These are phyloP conservation scores for Parasteatoda lunata DNA, from an alignment of 2,888 invertebrate species.

Conservation along the genomic window DNA sequence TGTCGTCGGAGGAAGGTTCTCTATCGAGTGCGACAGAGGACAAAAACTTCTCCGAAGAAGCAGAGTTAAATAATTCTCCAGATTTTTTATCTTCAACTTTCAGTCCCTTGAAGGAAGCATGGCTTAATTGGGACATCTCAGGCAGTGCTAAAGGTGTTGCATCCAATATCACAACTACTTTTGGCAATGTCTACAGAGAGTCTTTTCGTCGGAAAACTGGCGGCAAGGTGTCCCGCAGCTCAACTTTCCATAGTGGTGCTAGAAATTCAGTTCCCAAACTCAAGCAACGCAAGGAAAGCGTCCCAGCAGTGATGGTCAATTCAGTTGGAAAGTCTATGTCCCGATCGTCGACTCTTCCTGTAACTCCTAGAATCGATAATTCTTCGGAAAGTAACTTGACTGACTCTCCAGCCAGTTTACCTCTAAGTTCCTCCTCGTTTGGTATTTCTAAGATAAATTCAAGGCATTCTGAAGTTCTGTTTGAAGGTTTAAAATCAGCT, in stretches of 20 bases:
- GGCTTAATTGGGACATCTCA: conserved; percentile 69
- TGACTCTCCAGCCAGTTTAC: conserved; percentile 31
- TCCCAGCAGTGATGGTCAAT: background rate
- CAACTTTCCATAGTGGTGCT: conserved; percentile 70
- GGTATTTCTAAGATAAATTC: conserved; percentile 63
- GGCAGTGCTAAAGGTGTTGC: conserved; percentile 59
- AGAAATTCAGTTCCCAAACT: conserved; percentile 46
- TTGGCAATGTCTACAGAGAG: conserved; percentile 65
- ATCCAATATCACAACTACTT: conserved; percentile 69
- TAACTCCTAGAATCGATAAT: conserved; percentile 22
- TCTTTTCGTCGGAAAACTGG: conserved; percentile 57
- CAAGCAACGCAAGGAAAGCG: conserved; percentile 47
- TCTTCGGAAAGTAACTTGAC: conserved; percentile 18
- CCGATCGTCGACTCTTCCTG: conserved; percentile 69
- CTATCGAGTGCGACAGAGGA: conserved; percentile 18
- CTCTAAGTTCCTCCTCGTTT: conserved; percentile 45
- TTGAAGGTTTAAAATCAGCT: conserved; percentile 84
- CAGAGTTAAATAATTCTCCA: conserved; percentile 20
- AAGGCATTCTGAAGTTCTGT: conserved; percentile 69
- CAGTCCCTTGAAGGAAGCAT: conserved; percentile 70
- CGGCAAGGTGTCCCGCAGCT: conserved; percentile 69
- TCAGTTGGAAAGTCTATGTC: conserved; percentile 44
- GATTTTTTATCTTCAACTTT: conserved; percentile 66
- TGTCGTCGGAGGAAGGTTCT: conserved; percentile 51
- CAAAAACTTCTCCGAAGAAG: conserved; percentile 13